Conservation (phyloP, 2,113 vertebrate species). For the Pampusana beccarii region DNA sequence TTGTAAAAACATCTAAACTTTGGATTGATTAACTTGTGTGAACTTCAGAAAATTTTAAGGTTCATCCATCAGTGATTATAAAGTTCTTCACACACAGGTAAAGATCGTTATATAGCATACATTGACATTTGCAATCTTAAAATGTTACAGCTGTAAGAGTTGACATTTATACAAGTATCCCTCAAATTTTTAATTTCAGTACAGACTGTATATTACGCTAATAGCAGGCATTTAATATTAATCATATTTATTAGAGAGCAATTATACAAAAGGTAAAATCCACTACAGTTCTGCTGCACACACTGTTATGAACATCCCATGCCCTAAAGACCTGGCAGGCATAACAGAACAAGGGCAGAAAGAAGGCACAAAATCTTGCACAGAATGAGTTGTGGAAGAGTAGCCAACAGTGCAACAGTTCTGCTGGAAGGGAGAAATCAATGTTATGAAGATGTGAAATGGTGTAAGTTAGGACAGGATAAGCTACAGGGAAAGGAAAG, state of each 20-base stretch:
- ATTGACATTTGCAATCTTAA: slow-evolving; percentile 56
- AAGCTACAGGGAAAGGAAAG: neutral
- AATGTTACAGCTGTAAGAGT: neutral
- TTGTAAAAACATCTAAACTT: neutral
- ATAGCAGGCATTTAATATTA: neutral
- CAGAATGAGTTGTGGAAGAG: neutral
- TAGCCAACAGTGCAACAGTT: neutral
- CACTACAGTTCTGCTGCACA: neutral
- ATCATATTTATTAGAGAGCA: neutral
- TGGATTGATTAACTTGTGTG: neutral
- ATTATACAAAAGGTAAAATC: slow-evolving; percentile 19
- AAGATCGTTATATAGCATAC: slow-evolving; percentile 5
- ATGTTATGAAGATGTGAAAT: neutral
- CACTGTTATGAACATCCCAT: neutral
- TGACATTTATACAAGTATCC: slow-evolving; percentile 51
- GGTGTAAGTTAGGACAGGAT: neutral
- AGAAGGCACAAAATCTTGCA: neutral
- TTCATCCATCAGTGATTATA: slow-evolving; percentile 18
- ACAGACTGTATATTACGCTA: neutral
- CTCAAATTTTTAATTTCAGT: slow-evolving; percentile 6
- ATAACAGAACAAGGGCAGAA: neutral
- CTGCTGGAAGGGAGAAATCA: neutral
- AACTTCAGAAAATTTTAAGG: slow-evolving; percentile 40
- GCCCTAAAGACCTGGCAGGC: neutral
- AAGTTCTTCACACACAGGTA: slow-evolving; percentile 18